phyloP scores from a whole-genome alignment of 1,140 invertebrate species.

The Drosophila pectinifera region DNA sequence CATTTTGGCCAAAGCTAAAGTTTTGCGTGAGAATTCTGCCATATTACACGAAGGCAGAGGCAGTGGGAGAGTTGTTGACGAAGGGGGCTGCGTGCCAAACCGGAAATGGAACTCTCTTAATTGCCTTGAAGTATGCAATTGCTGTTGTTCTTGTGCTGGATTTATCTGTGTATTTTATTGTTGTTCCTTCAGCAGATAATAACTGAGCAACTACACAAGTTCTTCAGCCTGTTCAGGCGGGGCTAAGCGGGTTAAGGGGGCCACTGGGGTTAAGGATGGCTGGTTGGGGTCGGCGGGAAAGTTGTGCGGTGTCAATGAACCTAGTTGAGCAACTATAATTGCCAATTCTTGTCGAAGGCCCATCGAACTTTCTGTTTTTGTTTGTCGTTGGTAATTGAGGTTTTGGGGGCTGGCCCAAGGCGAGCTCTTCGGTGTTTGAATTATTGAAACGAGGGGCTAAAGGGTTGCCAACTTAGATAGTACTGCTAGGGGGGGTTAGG shows the following conservation, averaged over 20 bases:
- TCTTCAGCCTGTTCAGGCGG: conserved; percentile 14
- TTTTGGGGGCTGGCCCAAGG: conserved; percentile 9
- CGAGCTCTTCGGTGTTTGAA: conserved; percentile 8
- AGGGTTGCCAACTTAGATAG: not conserved
- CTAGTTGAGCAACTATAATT: conserved; percentile 49
- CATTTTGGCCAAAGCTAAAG: conserved; percentile 62
- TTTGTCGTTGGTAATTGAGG: conserved; percentile 13
- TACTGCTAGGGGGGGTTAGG: too few relatives aligned
- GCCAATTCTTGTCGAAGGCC: conserved; percentile 51
- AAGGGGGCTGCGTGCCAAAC: conserved; percentile 66
- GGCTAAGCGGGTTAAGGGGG: conserved; percentile 2
- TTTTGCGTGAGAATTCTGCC: conserved; percentile 78
- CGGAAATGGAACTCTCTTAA: conserved; percentile 79
- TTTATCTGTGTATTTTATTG: conserved; percentile 49
- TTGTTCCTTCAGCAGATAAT: conserved; percentile 54
- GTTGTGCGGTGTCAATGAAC: conserved; percentile 59
- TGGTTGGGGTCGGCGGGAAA: conserved; percentile 20
- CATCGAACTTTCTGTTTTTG: conserved; percentile 50
- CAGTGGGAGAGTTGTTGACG: conserved; percentile 34
- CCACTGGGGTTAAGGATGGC: not conserved
- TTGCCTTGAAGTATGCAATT: conserved; percentile 78
- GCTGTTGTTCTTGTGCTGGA: conserved; percentile 42
- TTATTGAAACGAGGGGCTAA: conserved; percentile 15
- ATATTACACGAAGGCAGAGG: conserved; percentile 63
- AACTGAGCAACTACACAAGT: conserved; percentile 54